Base-by-base conservation (phyloP, 1,140 invertebrate genomes). In the Drosophila equinoxialis region DNA sequence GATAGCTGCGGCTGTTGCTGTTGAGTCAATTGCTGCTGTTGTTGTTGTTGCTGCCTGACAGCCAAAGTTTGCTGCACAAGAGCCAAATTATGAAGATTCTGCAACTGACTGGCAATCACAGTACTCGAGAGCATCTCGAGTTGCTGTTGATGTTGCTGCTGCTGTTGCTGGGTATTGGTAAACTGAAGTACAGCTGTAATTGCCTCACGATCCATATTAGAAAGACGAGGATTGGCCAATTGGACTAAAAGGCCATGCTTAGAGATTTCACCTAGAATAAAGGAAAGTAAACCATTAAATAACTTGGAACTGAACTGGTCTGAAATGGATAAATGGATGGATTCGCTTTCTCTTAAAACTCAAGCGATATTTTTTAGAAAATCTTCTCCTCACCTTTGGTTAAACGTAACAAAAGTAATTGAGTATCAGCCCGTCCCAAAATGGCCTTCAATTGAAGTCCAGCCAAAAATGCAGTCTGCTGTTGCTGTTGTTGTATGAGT, bases 101-200 rank as follows among this genome's bases (percentile, higher is more conserved):
- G 90, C 30, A 91, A 57, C 59, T 91, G 90, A 60, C 79, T 91
- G 8, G 85, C 75, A 65, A 91, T 80, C n/a, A 91, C 81, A 33
- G 81, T 91, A 68, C 84, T 91, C 4, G 90, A 91, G 0, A 91
- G 79, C 75, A 86, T 77, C 54, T 91, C 90, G 58, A 91, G 65
- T 57, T 90, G 81, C 51, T 91, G 90, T 17, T 83, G 85, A 35
- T 91, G 89, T 59, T 77, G 83, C 39, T 89, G 83, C 59, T 90
- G 85, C 57, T 91, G 78, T 51, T 91, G 90, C 35, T 91, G 90
- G 8, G 90, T 89, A n/a, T 91, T 90, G 7, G 90, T 91, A 57
- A 91, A 91, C 55, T 91, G 89, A 39, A 91, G 55, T 17, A 91
- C 90, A 37, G 90, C 90, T 1, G 90, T 91, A 14, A 91, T 91